Evolutionary conservation across 1,140 invertebrate genomes (phyloP).

Genomic region (Euwallacea similis): DNA sequence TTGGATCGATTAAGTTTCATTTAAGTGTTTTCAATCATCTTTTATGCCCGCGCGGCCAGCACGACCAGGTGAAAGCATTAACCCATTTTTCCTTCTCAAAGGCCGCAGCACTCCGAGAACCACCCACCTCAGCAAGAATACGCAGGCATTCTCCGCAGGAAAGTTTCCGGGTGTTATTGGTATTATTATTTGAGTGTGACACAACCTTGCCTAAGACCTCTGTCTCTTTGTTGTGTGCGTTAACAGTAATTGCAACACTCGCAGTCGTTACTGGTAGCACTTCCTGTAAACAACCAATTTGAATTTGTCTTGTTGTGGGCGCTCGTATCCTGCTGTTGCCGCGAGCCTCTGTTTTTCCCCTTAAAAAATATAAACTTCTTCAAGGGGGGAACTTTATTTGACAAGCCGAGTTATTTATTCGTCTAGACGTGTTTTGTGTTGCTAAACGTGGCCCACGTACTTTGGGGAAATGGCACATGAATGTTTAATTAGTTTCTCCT

Average conservation of each 20-base stretch:
- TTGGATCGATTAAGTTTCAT: too few relatives aligned
- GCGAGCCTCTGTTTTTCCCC: not conserved
- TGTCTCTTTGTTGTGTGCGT: not conserved
- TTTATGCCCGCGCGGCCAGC: too few relatives aligned
- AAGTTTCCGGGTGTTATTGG: constrained; percentile 9
- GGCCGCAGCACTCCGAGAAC: too few relatives aligned
- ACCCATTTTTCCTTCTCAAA: too few relatives aligned
- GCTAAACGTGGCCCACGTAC: too few relatives aligned
- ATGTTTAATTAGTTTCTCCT: too few relatives aligned
- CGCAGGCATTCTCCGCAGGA: not conserved
- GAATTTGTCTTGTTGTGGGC: constrained; percentile 7
- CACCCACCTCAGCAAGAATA: too few relatives aligned
- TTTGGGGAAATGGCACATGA: too few relatives aligned
- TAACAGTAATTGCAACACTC: constrained; percentile 7
- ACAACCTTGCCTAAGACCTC: constrained; percentile 8
- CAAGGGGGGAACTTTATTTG: constrained; percentile 1
- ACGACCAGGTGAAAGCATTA: too few relatives aligned
- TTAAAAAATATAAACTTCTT: not conserved
- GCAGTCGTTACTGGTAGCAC: not conserved
- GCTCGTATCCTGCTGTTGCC: not conserved
- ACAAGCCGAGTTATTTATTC: constrained; percentile 13
- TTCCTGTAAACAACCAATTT: constrained; percentile 16
- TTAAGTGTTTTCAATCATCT: too few relatives aligned
- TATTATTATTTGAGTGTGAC: constrained; percentile 2
- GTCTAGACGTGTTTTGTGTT: constrained; percentile 6